Conservation (phyloP, 2,888 invertebrate species). For the Malacosoma neustria region DNA sequence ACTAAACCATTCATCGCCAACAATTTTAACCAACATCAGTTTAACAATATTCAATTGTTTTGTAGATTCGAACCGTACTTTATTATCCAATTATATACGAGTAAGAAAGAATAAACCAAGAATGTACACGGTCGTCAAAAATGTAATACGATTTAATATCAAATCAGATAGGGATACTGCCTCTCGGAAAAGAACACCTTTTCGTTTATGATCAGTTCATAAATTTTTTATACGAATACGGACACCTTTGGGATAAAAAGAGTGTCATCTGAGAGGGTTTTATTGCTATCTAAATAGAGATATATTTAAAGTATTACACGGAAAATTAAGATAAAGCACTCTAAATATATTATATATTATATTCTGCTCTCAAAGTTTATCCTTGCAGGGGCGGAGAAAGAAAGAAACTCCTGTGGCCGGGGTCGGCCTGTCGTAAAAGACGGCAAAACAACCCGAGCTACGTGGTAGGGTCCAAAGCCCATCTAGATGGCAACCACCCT, state of each 20-base stretch:
- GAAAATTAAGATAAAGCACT: background rate
- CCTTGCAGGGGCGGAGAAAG: no score
- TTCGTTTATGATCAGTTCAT: background rate
- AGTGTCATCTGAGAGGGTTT: background rate
- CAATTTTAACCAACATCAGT: no score
- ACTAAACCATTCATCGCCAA: no score
- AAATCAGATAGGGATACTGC: background rate
- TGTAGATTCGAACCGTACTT: no score
- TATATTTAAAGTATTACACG: background rate
- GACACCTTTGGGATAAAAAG: background rate
- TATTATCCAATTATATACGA: no score
- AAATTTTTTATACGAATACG: background rate
- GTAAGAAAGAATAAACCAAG: no score
- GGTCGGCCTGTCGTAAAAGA: no score
- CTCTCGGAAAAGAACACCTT: background rate
- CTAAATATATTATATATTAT: no score
- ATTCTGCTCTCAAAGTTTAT: no score
- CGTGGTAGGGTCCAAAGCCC: background rate
- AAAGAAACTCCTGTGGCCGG: no score
- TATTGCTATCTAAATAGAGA: background rate
- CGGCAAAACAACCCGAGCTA: background rate
- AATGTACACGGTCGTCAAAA: no score
- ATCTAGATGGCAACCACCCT: background rate
- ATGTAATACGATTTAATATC: background rate
- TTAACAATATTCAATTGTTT: no score